Base-by-base conservation (phyloP, 2,888 invertebrate genomes). In the Leptodirus hochenwartii region DNA sequence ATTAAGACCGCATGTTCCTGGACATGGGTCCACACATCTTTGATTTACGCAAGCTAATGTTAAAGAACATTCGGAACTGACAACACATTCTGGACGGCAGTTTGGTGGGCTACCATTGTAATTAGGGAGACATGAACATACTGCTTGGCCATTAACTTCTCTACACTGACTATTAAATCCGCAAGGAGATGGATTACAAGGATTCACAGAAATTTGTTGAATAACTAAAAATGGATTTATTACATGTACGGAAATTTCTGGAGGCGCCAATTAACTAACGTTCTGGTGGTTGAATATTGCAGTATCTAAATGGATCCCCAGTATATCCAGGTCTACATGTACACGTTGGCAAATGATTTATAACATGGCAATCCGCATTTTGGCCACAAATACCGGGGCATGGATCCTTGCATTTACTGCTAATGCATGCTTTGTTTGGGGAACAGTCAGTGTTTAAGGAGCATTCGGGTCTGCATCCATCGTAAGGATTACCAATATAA, bases 111-210 rank as follows among this genome's bases (percentile, higher is more conserved):
- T 60, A 35, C 73, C 73, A 14, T 58, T 50, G 41, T 64, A 69
- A 34, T 54, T 61, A 2, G 62, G 61, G 25, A 67, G 49, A 40
- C 74, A 74, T 9, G 64, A 59, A 42, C 73, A 69, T 15, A 62
- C 53, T 1, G 62, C 62, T 40, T 60, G 59, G 5, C 50, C 53
- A 35, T 61, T 69, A 25, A 70, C 50, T 47, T 69, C 66, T 44
- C 71, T 67, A 53, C 79, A 80, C 47, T 68, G 65, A 49, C 77
- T 76, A 45, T 77, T 77, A 20, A 76, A 70, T 22, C 79, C 79
- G 47, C 79, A 79, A 10, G 77, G 77, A 23, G 75, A 72, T 27
- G 77, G 78, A 26, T 63, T 49, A 45, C 79, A 79, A 14, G 76
- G 73, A 70, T 37, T 69, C n/a, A n/a, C n/a, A n/a, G n/a, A n/a